These are phyloP conservation scores for Saxidomus purpurata DNA, from an alignment of 1,140 invertebrate species.

Conservation along the genomic window DNA sequence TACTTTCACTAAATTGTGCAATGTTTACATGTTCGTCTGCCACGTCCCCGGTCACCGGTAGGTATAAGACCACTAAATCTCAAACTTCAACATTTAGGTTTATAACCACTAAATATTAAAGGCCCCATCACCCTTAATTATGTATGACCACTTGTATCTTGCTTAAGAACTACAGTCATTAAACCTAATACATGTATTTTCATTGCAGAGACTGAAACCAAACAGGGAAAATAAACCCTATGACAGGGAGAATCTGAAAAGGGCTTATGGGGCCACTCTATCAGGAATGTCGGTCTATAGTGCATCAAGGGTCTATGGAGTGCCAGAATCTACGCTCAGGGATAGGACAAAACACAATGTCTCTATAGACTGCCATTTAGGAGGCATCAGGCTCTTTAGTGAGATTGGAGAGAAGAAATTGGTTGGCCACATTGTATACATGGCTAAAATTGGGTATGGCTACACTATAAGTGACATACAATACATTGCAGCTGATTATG, in stretches of 20 bases:
- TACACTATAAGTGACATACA: background rate
- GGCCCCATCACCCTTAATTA: too few species aligned
- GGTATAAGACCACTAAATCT: too few species aligned
- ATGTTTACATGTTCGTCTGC: too few species aligned
- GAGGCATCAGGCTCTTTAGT: background rate
- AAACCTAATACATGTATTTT: too few species aligned
- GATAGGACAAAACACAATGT: slow-evolving; percentile 27
- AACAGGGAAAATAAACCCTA: slow-evolving; percentile 9
- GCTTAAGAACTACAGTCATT: too few species aligned
- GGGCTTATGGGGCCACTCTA: background rate
- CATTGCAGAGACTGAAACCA: background rate
- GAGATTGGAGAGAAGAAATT: background rate
- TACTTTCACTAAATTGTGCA: too few species aligned
- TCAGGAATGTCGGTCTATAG: slow-evolving; percentile 15
- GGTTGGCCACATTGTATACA: slow-evolving; percentile 12
- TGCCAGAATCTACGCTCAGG: slow-evolving; percentile 32
- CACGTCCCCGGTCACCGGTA: too few species aligned
- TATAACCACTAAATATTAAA: too few species aligned
- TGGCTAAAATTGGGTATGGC: too few species aligned
- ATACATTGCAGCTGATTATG: background rate
- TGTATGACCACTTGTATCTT: too few species aligned
- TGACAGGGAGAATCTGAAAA: slow-evolving; percentile 32
- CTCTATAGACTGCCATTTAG: too few species aligned
- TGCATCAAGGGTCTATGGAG: background rate
- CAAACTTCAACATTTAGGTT: too few species aligned